A percentile compares a stretch with the other conserved stretches of the same genome.
phyloP scores from a whole-genome alignment of 2,113 vertebrate genomes.

The Brachyhypopomus gauderio region DNA sequence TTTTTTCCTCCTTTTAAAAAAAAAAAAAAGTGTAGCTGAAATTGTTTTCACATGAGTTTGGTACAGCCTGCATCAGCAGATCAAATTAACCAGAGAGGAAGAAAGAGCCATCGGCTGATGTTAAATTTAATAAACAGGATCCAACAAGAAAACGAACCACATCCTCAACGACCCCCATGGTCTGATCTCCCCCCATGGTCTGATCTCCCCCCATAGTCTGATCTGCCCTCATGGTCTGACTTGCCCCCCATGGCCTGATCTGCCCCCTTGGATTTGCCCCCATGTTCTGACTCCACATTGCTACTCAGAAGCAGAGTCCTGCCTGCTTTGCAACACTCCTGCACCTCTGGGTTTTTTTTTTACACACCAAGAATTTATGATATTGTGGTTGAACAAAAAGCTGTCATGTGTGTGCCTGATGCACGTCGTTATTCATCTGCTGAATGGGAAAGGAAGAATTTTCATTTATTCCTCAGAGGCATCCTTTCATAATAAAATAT shows the following conservation, averaged over 20 bases:
- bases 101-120: conserved; percentile 74
- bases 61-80: conserved; percentile 78
- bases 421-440: conserved; percentile 16
- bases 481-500: background rate
- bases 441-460: background rate
- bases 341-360: background rate
- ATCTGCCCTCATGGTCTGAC: background rate
- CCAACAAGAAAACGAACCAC: conserved; percentile 49
- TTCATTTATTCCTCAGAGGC: background rate
- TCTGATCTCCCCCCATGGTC: conserved; percentile 54
- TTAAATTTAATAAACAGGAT: conserved; percentile 80
- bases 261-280: too few species aligned
- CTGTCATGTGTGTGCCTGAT: conserved; percentile 23
- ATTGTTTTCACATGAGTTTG: conserved; percentile 88
- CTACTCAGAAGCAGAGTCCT: background rate
- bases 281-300: background rate
- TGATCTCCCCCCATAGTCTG: conserved; percentile 38
- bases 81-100: conserved; percentile 76
- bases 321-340: background rate
- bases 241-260: too few species aligned
- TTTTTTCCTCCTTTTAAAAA: too few species aligned
- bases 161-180: conserved; percentile 58
- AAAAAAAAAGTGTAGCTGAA: conserved; percentile 71
- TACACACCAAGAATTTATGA: conserved; percentile 14
- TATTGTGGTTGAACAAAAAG: conserved; percentile 33